phyloP scores from a whole-genome alignment of 2,113 vertebrate genomes.

The Gracilinanus agilis region DNA sequence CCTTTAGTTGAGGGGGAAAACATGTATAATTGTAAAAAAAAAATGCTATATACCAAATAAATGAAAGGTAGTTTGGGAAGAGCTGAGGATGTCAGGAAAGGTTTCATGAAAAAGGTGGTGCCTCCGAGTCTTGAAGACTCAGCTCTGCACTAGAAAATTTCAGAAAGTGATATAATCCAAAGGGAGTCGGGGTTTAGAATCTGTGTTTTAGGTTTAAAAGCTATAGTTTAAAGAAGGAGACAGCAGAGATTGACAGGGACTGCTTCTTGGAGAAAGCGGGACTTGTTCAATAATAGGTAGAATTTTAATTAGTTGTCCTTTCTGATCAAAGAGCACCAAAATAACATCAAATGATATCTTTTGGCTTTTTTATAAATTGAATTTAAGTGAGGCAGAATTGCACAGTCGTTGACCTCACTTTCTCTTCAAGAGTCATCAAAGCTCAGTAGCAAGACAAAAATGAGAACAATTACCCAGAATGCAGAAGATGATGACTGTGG shows the following conservation, averaged over 20 bases:
- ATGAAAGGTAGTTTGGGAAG: neutral
- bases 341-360: no score
- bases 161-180: neutral
- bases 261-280: neutral
- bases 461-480: no score
- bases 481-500: no score
- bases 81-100: neutral
- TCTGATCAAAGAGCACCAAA: no score
- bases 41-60: neutral
- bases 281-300: neutral
- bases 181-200: neutral
- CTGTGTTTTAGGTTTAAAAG: neutral
- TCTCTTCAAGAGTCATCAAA: no score
- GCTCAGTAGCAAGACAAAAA: no score
- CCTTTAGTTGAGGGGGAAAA: neutral
- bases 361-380: no score
- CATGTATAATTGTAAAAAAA: neutral
- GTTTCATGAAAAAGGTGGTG: neutral
- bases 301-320: no score
- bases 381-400: no score
- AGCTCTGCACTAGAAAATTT: neutral
- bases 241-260: neutral
- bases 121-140: neutral
- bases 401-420: no score
- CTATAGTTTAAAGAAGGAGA: neutral